Base-by-base conservation (phyloP, 2,888 invertebrate species). In the Dorcus parallelipipedus region DNA sequence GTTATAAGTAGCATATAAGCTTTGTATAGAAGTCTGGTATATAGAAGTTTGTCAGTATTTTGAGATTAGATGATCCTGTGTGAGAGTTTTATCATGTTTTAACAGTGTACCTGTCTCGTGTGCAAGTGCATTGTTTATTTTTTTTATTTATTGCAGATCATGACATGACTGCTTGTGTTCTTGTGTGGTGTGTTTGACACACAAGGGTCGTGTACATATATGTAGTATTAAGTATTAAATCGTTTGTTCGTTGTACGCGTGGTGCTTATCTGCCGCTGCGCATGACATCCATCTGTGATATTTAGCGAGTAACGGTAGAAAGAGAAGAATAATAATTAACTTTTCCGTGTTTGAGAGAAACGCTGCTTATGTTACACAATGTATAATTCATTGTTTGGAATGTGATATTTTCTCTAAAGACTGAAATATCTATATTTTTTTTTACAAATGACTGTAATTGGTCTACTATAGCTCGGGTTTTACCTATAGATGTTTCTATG, bases 321-420 rank as follows among this genome's bases (percentile, higher is more conserved):
- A 75, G 61, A 63, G 76, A 77, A 78, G 76, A 77, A 78, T 76
- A 77, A 78, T 77, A 73, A 72, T 76, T 74, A 76, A 76, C 76
- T 76, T 75, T 74, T 71, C 67, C 68, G 75, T 73, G 72, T 71
- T 69, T 73, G 71, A 71, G 75, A 73, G 75, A 73, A 74, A 73
- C 76, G 76, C 75, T 64, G 68, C 59, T 65, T 62, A 67, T 63
- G 65, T 67, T 67, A 64, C 61, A 63, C 65, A 66, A 64, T 67
- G 64, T 64, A 61, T 61, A 64, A 58, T 50, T 52, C 70, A 73
- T 75, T 72, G 73, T 70, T 72, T 69, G 72, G 73, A 72, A 76
- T 80, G 80, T 80, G 80, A 80, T 80, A 81, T 80, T 79, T 79
- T 78, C 78, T 78, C 77, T 76, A 76, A 78, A 81, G 81, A 81